phyloP scores from a whole-genome alignment of 2,797 vertebrate genomes.

The Myotis planiceps region DNA sequence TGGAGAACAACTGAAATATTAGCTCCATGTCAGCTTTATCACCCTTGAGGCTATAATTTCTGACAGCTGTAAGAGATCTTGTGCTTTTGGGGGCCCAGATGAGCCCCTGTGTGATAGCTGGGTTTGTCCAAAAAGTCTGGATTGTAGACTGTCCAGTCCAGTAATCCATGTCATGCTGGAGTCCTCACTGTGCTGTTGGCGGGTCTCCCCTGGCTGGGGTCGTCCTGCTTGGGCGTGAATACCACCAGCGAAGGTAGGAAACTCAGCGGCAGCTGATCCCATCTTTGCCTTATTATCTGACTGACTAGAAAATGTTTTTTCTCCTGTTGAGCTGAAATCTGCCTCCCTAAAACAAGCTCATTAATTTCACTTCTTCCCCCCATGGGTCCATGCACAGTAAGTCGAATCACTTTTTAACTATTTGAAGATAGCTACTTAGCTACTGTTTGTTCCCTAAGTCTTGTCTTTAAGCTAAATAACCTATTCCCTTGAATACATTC shows the following conservation, averaged over 20 bases:
- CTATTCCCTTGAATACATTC: not conserved
- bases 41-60: conserved; percentile 51
- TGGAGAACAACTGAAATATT: conserved; percentile 71
- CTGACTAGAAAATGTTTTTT: not conserved
- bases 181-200: not conserved
- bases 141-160: not conserved
- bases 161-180: not conserved
- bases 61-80: conserved; percentile 66
- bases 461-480: conserved; percentile 38
- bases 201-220: not conserved
- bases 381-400: not conserved
- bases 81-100: conserved; percentile 47
- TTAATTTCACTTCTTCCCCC: not conserved
- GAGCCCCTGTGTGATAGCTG: conserved; percentile 45
- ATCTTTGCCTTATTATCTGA: conserved; percentile 1
- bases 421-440: conserved; percentile 20
- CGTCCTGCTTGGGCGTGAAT: not conserved
- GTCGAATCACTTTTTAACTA: not conserved
- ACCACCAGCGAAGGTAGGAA: not conserved
- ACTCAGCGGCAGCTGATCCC: not conserved
- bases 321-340: conserved; percentile 15
- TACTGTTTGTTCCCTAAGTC: not conserved
- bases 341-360: not conserved
- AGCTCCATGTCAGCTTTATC: conserved; percentile 64
- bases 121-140: conserved; percentile 55